Evolutionary conservation across 2,113 vertebrate genomes (phyloP), one percentile per base, ranked within the genome.

Genomic region (Nibea albiflora): DNA sequence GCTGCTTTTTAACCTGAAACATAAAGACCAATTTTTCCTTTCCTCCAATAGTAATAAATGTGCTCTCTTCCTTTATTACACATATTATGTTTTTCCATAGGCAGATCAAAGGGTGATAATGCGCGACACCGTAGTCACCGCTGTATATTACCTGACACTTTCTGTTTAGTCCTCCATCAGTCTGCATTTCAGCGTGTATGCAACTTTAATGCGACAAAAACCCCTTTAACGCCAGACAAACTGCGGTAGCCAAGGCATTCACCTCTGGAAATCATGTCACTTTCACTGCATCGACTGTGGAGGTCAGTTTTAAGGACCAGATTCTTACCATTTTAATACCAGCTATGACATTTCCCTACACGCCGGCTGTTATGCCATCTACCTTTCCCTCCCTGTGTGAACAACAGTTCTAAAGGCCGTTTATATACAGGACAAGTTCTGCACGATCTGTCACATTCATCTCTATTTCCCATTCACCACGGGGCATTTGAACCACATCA

Each of bases 1-100:
- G 91, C 84, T 86, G 81, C 90, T 91, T 93, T 94, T 94, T 90
- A 93, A 94, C 92, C 92, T 87, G 76, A 93, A 91, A 92, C 91
- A 88, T 90, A 90, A 92, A 91, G 84, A 90, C 76, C 80, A 89
- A 87, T 92, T 95, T 93, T 94, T 94, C 87, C 87, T 93, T 92
- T 81, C 77, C 74, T 92, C 76, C 84, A 91, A 90, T 85, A 88
- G 85, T 84, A 92, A 93, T 93, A 93, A 84, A 95, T 92, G 80
- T 73, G 35, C n/a, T 70, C 63, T 89, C 89, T 92, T 74, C 71
- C 81, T 87, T 92, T 87, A 92, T 88, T 91, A 81, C 69, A 81
- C 53, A 73, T 86, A 81, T 81, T 90, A 85, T 88, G 81, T 89
- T 93, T 94, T 90, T 92, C 84, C 88, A 90, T 76, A 53, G 52